Evolutionary conservation across 2,888 invertebrate genomes (phyloP).

Genomic region (Mythimna ferrago): DNA sequence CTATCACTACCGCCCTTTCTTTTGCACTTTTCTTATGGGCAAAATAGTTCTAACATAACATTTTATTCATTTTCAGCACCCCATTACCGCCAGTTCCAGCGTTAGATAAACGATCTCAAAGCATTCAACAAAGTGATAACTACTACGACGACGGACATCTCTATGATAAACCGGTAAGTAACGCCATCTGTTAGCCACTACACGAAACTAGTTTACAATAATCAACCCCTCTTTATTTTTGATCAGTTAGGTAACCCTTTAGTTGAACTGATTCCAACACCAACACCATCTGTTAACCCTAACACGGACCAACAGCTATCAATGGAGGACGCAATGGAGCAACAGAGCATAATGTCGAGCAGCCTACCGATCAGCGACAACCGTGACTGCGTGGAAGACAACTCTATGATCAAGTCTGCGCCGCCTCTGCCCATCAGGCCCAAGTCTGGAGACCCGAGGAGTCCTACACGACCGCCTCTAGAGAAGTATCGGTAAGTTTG

Average conservation of each 20-base stretch:
- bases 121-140: slow-evolving; percentile 87
- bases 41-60: too few species aligned
- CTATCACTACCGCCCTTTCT: too few species aligned
- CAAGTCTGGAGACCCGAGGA: slow-evolving; percentile 84
- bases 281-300: slow-evolving; percentile 3
- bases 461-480: slow-evolving; percentile 78
- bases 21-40: too few species aligned
- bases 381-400: slow-evolving; percentile 74
- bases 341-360: slow-evolving; percentile 81
- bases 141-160: slow-evolving; percentile 92
- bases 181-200: background rate
- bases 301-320: slow-evolving; percentile 75
- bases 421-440: slow-evolving; percentile 84
- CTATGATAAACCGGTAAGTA: slow-evolving; percentile 93
- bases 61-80: slow-evolving; percentile 88
- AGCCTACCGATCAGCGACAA: slow-evolving; percentile 78
- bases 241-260: too few species aligned
- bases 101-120: slow-evolving; percentile 92
- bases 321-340: slow-evolving; percentile 79
- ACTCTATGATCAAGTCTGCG: slow-evolving; percentile 82
- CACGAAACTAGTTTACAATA: too few species aligned
- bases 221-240: too few species aligned
- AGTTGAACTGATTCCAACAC: too few species aligned
- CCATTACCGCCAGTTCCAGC: slow-evolving; percentile 95
- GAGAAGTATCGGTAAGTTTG: slow-evolving; percentile 78